These are phyloP conservation scores for Anguilla megastoma DNA, from an alignment of 2,797 vertebrate species.

Conservation along the genomic window DNA sequence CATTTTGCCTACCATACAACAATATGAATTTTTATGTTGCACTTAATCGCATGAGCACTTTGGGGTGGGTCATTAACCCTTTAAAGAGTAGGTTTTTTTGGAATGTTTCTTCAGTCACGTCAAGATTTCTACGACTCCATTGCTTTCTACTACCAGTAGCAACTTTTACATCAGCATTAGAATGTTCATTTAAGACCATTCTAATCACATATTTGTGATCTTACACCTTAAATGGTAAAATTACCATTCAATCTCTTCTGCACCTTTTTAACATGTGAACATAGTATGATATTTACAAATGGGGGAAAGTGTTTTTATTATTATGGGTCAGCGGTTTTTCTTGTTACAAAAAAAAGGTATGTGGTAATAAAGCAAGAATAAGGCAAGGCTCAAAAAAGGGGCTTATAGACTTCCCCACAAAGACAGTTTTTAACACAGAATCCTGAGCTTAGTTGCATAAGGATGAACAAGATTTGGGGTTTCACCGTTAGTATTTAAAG, in stretches of 20 bases:
- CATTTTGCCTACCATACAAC: background rate
- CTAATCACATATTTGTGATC: no score
- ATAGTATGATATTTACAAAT: background rate
- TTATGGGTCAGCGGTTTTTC: background rate
- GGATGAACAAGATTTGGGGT: background rate
- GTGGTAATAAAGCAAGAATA: background rate
- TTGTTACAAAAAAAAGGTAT: background rate
- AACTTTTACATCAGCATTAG: no score
- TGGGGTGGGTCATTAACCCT: background rate
- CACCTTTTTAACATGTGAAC: background rate
- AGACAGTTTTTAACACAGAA: background rate
- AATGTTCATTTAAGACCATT: no score
- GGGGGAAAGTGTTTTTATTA: background rate
- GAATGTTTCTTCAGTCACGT: background rate
- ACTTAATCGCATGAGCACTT: background rate
- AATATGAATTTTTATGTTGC: background rate
- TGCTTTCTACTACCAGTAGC: no score
- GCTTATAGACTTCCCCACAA: constrained; percentile 3
- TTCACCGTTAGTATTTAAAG: background rate
- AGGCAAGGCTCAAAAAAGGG: background rate
- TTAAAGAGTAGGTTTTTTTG: no score
- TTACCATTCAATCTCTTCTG: constrained; percentile 4
- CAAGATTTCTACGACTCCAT: no score
- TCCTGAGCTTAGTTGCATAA: background rate
- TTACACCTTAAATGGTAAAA: no score